Evolutionary conservation across 1,140 invertebrate species (phyloP).

Genomic region (Aphaenogaster rudis): DNA sequence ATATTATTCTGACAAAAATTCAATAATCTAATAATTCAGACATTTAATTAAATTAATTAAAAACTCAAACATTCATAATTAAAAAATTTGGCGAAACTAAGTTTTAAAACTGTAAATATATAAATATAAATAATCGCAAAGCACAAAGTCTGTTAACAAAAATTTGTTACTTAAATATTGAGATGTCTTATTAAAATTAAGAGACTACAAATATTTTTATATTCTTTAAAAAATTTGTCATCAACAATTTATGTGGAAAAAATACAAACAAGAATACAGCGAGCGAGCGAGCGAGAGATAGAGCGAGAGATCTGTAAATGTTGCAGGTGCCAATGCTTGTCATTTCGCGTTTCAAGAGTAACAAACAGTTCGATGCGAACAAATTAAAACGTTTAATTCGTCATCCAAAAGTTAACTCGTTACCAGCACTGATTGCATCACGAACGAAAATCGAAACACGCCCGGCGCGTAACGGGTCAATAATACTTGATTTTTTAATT

Average conservation of each 20-base stretch:
- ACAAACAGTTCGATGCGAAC: constrained; percentile 23
- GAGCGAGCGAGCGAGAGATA: too few species aligned
- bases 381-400: constrained; percentile 60
- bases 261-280: neutral
- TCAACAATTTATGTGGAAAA: neutral
- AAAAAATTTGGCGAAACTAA: neutral
- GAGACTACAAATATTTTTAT: neutral
- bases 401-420: constrained; percentile 50
- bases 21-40: neutral
- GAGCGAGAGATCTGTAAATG: neutral
- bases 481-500: constrained; percentile 62
- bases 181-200: neutral
- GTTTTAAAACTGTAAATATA: neutral
- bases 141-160: neutral
- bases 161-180: neutral
- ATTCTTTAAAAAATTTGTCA: neutral
- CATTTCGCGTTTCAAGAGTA: constrained; percentile 48
- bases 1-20: neutral
- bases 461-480: constrained; percentile 15
- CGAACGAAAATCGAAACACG: constrained; percentile 35
- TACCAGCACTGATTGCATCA: constrained; percentile 42
- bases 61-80: neutral
- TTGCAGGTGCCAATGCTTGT: constrained; percentile 24
- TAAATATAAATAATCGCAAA: neutral
- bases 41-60: constrained; percentile 16